Evolutionary conservation across 2,113 vertebrate species (phyloP).

Genomic region (Phyllopteryx taeniolatus): DNA sequence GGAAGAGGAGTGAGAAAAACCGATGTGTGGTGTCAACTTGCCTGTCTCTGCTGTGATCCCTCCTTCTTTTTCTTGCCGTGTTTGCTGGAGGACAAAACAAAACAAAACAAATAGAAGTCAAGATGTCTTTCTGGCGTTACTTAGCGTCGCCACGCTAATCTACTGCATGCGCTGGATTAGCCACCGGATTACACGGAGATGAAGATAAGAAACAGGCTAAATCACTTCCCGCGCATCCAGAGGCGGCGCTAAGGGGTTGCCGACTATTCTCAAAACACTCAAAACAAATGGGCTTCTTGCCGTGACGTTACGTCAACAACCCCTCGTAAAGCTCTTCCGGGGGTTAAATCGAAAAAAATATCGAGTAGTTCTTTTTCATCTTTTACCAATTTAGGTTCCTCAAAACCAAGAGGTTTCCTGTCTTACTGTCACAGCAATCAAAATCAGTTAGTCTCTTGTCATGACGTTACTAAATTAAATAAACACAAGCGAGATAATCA

Average conservation of each 20-base stretch:
- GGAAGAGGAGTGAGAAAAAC: conserved; percentile 5
- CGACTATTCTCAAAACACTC: background rate
- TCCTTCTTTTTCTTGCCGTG: conserved; percentile 81
- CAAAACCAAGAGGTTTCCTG: no score
- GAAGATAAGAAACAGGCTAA: background rate
- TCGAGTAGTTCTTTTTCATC: no score
- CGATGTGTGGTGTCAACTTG: conserved; percentile 57
- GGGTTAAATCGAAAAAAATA: no score
- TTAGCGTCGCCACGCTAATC: conserved; percentile 39
- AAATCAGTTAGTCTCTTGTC: background rate
- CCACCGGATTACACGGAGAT: conserved; percentile 23
- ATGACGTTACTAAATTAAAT: background rate
- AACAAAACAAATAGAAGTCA: conserved; percentile 64
- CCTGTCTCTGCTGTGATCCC: conserved; percentile 78
- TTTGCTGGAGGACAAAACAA: conserved; percentile 73
- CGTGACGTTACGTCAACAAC: background rate
- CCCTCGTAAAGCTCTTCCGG: background rate
- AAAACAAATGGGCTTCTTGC: background rate
- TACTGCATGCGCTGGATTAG: conserved; percentile 36
- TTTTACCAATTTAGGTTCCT: no score
- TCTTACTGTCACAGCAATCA: no score
- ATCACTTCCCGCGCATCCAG: background rate
- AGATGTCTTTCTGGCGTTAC: conserved; percentile 62
- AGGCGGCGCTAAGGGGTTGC: background rate
- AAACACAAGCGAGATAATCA: background rate